phyloP scores from a whole-genome alignment of 1,140 invertebrate species.

The Panonychus citri region DNA sequence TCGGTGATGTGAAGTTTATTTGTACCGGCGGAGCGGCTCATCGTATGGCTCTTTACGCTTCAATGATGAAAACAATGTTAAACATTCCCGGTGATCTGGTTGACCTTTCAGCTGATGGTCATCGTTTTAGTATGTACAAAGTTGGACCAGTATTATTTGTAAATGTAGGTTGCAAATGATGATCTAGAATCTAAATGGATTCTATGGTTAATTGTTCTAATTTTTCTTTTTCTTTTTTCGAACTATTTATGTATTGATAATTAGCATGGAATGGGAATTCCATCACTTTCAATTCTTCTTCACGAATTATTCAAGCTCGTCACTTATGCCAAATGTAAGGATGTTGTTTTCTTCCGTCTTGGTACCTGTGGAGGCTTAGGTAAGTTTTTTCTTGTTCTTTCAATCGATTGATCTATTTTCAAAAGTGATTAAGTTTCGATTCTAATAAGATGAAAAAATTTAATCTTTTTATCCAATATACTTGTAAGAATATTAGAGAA shows the following conservation, averaged over 20 bases:
- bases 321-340: slow-evolving; percentile 62
- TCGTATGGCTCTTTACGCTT: slow-evolving; percentile 76
- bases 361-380: slow-evolving; percentile 84
- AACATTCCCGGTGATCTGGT: slow-evolving; percentile 60
- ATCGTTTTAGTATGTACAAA: slow-evolving; percentile 92
- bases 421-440: no score
- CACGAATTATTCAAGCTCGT: slow-evolving; percentile 83
- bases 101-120: slow-evolving; percentile 74
- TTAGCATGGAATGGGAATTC: slow-evolving; percentile 80
- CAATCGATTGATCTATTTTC: no score
- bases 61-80: slow-evolving; percentile 66
- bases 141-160: slow-evolving; percentile 74
- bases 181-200: background rate
- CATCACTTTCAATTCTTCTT: slow-evolving; percentile 68
- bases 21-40: slow-evolving; percentile 92
- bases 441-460: no score
- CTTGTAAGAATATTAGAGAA: no score
- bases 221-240: background rate
- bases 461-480: no score
- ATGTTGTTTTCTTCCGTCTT: slow-evolving; percentile 71
- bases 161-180: slow-evolving; percentile 34
- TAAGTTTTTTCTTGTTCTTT: slow-evolving; percentile 13
- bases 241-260: background rate
- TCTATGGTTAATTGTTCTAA: background rate
- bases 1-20: slow-evolving; percentile 88